Percentiles rank a stretch among this genome's conserved stretches.
Evolutionary conservation across 2,888 invertebrate genomes (phyloP).

Genomic region (Ceraclea dissimilis): DNA sequence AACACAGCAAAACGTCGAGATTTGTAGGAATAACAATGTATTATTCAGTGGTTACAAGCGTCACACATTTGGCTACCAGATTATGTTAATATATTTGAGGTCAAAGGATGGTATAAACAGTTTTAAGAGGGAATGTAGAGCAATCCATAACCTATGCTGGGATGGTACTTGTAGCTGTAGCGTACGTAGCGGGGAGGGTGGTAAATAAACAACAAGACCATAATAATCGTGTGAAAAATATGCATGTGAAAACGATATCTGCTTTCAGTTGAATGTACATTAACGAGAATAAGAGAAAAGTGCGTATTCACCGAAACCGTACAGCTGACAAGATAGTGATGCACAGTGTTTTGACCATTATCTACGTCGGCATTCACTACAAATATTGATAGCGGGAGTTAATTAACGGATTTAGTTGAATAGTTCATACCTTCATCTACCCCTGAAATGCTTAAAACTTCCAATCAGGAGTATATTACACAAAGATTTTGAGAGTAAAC

Average conservation of each 20-base stretch:
- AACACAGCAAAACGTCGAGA: constrained; percentile 6
- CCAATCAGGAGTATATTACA: constrained; percentile 32
- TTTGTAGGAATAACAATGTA: neutral
- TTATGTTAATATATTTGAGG: constrained; percentile 5
- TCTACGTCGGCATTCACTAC: constrained; percentile 1
- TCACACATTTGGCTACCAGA: neutral
- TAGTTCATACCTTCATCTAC: constrained; percentile 57
- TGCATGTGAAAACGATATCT: constrained; percentile 3
- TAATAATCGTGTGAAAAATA: neutral
- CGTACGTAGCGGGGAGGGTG: neutral
- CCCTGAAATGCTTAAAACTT: constrained; percentile 40
- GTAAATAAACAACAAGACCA: neutral
- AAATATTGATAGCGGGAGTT: neutral
- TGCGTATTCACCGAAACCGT: constrained; percentile 46
- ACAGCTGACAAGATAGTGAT: constrained; percentile 45
- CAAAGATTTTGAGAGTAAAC: constrained; percentile 51
- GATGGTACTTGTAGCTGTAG: neutral
- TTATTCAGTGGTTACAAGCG: neutral
- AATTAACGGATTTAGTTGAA: neutral
- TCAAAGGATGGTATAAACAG: constrained; percentile 16
- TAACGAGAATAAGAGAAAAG: constrained; percentile 29
- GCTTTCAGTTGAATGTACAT: constrained; percentile 13
- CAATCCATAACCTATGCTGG: constrained; percentile 21
- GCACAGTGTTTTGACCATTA: constrained; percentile 16
- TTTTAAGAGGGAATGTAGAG: constrained; percentile 11